Conservation (phyloP, 2,113 vertebrate species). For the Nibea albiflora region DNA sequence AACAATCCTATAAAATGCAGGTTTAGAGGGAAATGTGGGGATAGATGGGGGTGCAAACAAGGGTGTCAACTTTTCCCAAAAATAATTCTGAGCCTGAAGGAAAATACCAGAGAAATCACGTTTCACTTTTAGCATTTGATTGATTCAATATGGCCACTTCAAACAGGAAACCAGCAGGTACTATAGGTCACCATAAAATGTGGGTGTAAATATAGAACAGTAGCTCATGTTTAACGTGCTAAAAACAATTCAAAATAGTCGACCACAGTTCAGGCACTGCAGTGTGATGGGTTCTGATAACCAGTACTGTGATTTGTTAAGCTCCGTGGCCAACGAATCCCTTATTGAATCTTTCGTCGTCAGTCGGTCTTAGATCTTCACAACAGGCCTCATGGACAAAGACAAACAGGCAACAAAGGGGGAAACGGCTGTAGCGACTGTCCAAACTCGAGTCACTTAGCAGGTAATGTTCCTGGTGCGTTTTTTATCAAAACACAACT, state of each 20-base stretch:
- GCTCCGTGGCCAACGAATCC: not conserved
- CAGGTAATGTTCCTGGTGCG: no score
- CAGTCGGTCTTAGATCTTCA: not conserved
- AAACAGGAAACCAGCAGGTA: not conserved
- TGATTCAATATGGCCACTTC: not conserved
- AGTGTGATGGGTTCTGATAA: not conserved
- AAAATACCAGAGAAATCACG: slow-evolving; percentile 30
- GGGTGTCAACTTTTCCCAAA: slow-evolving; percentile 35
- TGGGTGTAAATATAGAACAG: no score
- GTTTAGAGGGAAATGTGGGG: slow-evolving; percentile 19
- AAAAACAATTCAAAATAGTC: not conserved
- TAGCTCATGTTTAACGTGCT: not conserved
- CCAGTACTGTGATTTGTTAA: not conserved
- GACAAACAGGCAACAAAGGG: no score
- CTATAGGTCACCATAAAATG: not conserved
- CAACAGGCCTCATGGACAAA: no score
- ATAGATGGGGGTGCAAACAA: slow-evolving; percentile 35
- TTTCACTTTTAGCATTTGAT: not conserved
- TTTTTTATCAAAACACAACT: no score
- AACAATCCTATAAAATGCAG: slow-evolving; percentile 49
- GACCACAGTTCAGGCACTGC: not conserved
- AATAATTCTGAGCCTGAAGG: slow-evolving; percentile 28
- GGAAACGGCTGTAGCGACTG: no score
- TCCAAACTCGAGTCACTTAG: no score
- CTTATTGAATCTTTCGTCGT: not conserved